phyloP scores from a whole-genome alignment of 1,140 invertebrate species.

The Vanessa tameamea region DNA sequence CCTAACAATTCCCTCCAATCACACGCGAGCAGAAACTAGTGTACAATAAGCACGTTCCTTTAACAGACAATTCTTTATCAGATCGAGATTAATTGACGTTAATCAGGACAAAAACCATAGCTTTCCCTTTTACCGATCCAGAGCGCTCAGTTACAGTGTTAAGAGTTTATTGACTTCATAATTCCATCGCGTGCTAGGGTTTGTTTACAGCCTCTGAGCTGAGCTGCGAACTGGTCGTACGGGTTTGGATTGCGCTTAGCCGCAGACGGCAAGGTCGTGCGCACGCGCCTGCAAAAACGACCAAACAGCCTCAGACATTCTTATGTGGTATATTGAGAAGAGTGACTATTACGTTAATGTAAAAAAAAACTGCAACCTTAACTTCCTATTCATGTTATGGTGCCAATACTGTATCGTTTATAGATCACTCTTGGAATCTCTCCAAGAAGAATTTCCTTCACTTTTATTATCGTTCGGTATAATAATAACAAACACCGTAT shows the following conservation, averaged over 20 bases:
- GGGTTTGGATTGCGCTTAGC: conserved; percentile 47
- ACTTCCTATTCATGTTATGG: not conserved
- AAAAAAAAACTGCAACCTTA: not conserved
- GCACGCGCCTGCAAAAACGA: conserved; percentile 58
- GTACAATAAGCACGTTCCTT: no score
- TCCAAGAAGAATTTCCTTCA: conserved; percentile 9
- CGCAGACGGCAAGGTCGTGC: conserved; percentile 71
- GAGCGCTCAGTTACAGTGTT: conserved; percentile 27
- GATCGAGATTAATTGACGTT: not conserved
- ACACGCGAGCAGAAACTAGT: no score
- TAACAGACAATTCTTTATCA: not conserved
- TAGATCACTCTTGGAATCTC: conserved; percentile 8
- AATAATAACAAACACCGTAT: not conserved
- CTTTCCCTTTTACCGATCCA: conserved; percentile 41
- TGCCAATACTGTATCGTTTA: not conserved
- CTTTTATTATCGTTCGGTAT: conserved; percentile 2
- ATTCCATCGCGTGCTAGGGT: conserved; percentile 66
- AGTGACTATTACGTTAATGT: not conserved
- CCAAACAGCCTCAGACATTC: conserved; percentile 57
- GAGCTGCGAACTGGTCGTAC: conserved; percentile 52
- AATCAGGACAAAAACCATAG: conserved; percentile 24
- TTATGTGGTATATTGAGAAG: conserved; percentile 38
- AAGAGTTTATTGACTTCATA: conserved; percentile 54
- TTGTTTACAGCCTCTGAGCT: conserved; percentile 61
- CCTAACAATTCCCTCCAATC: no score